These are phyloP conservation scores for Lagria hirta DNA, from an alignment of 2,888 invertebrate genomes.

Conservation along the genomic window DNA sequence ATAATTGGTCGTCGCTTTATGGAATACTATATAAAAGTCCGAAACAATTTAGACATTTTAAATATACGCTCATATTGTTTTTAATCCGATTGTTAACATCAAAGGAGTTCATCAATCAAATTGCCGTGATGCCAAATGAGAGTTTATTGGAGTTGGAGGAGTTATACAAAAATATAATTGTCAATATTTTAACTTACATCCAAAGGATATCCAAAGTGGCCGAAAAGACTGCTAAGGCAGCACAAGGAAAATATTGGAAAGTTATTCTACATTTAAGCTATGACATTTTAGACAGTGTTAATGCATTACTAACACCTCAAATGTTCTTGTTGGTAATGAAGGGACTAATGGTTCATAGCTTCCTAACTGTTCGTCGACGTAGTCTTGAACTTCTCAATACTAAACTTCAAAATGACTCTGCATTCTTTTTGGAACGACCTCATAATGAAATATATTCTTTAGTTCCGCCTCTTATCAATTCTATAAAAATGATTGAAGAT, in stretches of 20 bases:
- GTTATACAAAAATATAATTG: conserved; percentile 69
- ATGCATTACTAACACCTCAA: conserved; percentile 73
- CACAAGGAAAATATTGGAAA: conserved; percentile 76
- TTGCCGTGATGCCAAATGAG: conserved; percentile 57
- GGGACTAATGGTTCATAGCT: conserved; percentile 70
- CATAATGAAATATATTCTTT: conserved; percentile 57
- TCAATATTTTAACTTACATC: conserved; percentile 68
- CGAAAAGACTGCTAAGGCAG: conserved; percentile 61
- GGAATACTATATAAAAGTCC: conserved; percentile 59
- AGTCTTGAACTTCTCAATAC: conserved; percentile 83
- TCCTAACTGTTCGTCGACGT: conserved; percentile 73
- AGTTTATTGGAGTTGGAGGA: conserved; percentile 59
- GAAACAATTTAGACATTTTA: conserved; percentile 81
- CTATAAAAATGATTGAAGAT: conserved; percentile 59
- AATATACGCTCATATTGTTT: conserved; percentile 76
- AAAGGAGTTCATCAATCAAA: conserved; percentile 67
- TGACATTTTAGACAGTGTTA: conserved; percentile 78
- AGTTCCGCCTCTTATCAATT: conserved; percentile 62
- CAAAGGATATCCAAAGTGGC: conserved; percentile 65
- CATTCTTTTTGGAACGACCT: conserved; percentile 60
- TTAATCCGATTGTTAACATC: conserved; percentile 70
- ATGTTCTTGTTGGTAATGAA: conserved; percentile 79
- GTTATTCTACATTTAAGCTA: conserved; percentile 76
- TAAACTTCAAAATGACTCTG: conserved; percentile 71
- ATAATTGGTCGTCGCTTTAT: conserved; percentile 53